Conservation (phyloP, 2,797 vertebrate genomes). For the Tachyglossus aculeatus region DNA sequence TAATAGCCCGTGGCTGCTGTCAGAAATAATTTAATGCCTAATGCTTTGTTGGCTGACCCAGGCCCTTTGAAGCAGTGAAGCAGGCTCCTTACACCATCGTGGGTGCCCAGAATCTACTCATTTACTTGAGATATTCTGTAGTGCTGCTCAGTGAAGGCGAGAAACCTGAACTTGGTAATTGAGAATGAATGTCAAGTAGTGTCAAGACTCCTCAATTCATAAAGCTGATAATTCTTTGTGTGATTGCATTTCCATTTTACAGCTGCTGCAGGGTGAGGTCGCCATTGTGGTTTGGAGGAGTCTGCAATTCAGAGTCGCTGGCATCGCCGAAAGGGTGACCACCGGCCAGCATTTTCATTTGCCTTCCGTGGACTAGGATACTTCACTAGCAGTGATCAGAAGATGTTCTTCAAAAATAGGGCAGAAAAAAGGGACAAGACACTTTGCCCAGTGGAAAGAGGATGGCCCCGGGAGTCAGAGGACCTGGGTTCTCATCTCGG, state of each 20-base stretch:
- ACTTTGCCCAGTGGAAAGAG: too few species aligned
- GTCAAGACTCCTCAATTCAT: slow-evolving; percentile 66
- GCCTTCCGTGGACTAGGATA: slow-evolving; percentile 33
- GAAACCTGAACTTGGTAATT: slow-evolving; percentile 64
- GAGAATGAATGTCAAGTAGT: slow-evolving; percentile 73
- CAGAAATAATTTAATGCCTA: slow-evolving; percentile 76
- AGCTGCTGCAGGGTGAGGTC: slow-evolving; percentile 55
- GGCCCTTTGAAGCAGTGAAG: slow-evolving; percentile 49
- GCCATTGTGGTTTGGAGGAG: slow-evolving; percentile 40
- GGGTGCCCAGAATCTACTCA: slow-evolving; percentile 53
- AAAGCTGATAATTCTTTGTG: slow-evolving; percentile 59
- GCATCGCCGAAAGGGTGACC: slow-evolving; percentile 10
- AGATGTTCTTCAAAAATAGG: too few species aligned
- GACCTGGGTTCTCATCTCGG: too few species aligned
- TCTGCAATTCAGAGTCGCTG: slow-evolving; percentile 31
- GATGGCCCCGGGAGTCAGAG: too few species aligned
- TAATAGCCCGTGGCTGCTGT: slow-evolving; percentile 74
- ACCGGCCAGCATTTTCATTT: neutral
- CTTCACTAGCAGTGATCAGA: too few species aligned
- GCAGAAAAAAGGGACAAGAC: too few species aligned
- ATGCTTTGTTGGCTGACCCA: slow-evolving; percentile 50
- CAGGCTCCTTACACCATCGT: slow-evolving; percentile 22
- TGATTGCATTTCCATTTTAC: slow-evolving; percentile 70
- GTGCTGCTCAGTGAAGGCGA: slow-evolving; percentile 55
- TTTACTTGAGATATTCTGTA: slow-evolving; percentile 63